Evolutionary conservation across 53 echinoderm and acorn worm genomes (phyloP).

Genomic region (Hippasteria phrygiana): DNA sequence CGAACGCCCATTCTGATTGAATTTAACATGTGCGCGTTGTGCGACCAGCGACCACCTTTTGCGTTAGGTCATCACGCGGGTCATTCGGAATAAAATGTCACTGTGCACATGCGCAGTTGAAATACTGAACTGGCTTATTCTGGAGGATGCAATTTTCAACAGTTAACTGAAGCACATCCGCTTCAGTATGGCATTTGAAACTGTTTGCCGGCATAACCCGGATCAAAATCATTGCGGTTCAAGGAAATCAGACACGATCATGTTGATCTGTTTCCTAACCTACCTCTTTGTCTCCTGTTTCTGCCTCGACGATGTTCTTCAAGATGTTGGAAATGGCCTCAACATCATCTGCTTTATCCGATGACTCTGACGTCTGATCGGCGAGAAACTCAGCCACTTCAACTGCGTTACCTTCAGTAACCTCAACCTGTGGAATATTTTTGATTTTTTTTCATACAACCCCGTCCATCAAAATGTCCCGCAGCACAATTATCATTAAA

Average conservation of each 20-base stretch:
- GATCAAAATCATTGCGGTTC: too few relatives aligned
- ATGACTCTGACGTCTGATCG: slow-evolving; percentile 22
- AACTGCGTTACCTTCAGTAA: slow-evolving; percentile 11
- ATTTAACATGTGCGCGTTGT: too few relatives aligned
- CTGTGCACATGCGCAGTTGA: not conserved
- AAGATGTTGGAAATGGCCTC: slow-evolving; percentile 3
- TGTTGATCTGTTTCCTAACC: too few relatives aligned
- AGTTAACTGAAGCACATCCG: too few relatives aligned
- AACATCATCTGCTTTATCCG: not conserved
- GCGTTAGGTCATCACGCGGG: too few relatives aligned
- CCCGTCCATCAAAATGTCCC: not conserved
- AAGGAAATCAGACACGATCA: too few relatives aligned
- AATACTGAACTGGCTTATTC: not conserved
- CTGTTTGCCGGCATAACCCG: too few relatives aligned
- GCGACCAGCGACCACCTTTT: too few relatives aligned
- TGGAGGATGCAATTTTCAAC: not conserved
- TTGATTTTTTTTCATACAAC: not conserved
- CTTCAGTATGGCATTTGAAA: too few relatives aligned
- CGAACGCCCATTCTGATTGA: too few relatives aligned
- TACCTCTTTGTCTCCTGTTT: not conserved
- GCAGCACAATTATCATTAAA: not conserved
- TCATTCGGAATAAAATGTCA: too few relatives aligned
- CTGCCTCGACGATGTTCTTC: slow-evolving; percentile 15
- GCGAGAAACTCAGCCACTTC: slow-evolving; percentile 46
- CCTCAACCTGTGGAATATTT: not conserved